Evolutionary conservation across 2,797 vertebrate genomes (phyloP).

Genomic region (Microctenopoma lineatum): DNA sequence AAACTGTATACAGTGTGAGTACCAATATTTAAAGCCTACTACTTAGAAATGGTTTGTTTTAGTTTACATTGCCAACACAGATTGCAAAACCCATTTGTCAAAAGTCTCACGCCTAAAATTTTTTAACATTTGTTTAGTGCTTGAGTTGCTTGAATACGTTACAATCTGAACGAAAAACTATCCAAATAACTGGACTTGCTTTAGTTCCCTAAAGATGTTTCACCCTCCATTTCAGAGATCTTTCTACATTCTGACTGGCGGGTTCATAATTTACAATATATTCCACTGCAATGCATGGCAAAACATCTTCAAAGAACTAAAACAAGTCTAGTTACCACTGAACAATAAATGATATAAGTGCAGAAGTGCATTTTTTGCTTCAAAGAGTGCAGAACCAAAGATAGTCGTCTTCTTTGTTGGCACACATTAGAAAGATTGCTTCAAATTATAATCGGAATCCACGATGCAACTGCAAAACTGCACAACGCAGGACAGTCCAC

Average conservation of each 20-base stretch:
- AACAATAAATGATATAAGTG: neutral
- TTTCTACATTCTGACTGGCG: too few relatives aligned
- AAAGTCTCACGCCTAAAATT: neutral
- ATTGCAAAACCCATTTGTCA: neutral
- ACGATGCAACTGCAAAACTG: conserved; percentile 16
- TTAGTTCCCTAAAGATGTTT: too few relatives aligned
- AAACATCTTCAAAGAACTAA: too few relatives aligned
- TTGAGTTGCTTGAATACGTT: neutral
- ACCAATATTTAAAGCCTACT: conserved; percentile 7
- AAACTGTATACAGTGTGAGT: conserved; percentile 16
- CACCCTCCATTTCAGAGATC: too few relatives aligned
- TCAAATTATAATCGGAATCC: conserved; percentile 38
- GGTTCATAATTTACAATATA: too few relatives aligned
- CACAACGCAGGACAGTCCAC: conserved; percentile 1
- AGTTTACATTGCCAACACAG: neutral
- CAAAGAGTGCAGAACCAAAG: neutral
- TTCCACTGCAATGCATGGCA: too few relatives aligned
- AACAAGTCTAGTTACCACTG: too few relatives aligned
- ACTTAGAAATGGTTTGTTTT: neutral
- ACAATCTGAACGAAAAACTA: neutral
- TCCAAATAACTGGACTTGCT: too few relatives aligned
- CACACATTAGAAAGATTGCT: conserved; percentile 17
- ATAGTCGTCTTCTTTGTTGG: conserved; percentile 17
- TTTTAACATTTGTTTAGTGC: neutral
- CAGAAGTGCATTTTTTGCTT: neutral